Percentiles rank a stretch among this genome's conserved stretches.
Conservation (phyloP, 2,888 invertebrate genomes). For the Heliconius ethilla region DNA sequence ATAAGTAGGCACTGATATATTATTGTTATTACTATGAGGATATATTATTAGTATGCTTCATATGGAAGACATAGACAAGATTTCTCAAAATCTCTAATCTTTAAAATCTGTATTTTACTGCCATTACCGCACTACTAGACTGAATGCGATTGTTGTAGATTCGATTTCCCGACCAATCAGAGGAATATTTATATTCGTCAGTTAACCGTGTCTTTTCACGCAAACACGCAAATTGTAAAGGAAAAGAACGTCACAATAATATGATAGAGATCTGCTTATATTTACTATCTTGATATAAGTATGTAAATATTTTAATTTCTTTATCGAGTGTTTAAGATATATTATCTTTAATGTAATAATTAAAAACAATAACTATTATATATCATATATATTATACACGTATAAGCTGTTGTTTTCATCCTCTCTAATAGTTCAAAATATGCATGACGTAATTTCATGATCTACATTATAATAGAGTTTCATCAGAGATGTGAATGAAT, state of each 20-base stretch:
- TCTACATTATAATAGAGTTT: background rate
- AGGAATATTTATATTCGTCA: background rate
- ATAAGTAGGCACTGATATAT: too few relatives aligned
- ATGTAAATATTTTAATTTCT: slow-evolving; percentile 34
- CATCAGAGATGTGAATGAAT: background rate
- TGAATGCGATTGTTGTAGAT: background rate
- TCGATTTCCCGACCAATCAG: background rate
- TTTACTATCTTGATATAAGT: slow-evolving; percentile 11
- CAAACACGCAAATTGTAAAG: background rate
- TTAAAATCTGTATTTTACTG: too few relatives aligned
- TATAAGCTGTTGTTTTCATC: slow-evolving; percentile 25
- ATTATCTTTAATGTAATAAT: slow-evolving; percentile 24
- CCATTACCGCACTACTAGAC: background rate
- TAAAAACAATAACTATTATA: slow-evolving; percentile 36
- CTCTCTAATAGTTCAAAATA: slow-evolving; percentile 3
- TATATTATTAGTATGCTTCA: too few relatives aligned
- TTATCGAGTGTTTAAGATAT: slow-evolving; percentile 27
- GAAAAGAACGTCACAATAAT: background rate
- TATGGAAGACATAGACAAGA: too few relatives aligned
- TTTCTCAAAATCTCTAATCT: too few relatives aligned
- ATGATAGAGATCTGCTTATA: background rate
- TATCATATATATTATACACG: slow-evolving; percentile 21
- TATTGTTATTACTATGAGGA: too few relatives aligned
- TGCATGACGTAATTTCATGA: background rate
- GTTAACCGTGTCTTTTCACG: background rate